Base-by-base conservation (phyloP, 2,797 vertebrate genomes). In the Falco biarmicus region DNA sequence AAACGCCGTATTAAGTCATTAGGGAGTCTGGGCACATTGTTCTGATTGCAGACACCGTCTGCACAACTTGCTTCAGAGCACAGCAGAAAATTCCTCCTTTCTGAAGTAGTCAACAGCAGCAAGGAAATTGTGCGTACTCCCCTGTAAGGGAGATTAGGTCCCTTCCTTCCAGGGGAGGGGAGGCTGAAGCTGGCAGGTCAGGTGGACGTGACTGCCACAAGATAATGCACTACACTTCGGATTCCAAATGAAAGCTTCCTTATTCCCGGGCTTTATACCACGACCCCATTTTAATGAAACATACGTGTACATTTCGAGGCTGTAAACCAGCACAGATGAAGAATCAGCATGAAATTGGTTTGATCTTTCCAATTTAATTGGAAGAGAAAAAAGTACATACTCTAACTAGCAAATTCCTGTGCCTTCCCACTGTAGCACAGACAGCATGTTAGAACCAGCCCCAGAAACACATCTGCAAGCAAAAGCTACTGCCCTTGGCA, bases 281-380 rank as follows among this genome's bases (percentile, higher is more conserved):
- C 1, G 8, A 65, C 32, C 41, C 19, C 54, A 15, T 24, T 19
- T 63, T 16, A 57, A 43, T 37, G 43, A 68, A 69, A 50, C 22
- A 26, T 0, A 13, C 0, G 0, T 21, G 29, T 7, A 68, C 16
- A 10, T 63, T 75, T 37, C 8, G 59, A 34, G n/a, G 25, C 5
- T 90, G 77, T 59, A 91, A 90, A 74, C 28, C 66, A 87, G 76
- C 34, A 65, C 68, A 56, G 71, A 68, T 0, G 3, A 85, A 83
- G 24, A 80, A 87, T 8, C 34, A 61, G 59, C 53, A 37, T 6
- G 26, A 78, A 93, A 80, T 66, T 3, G 65, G 47, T 48, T 48
- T 48, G 25, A 86, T 76, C 61, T 59, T 69, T 83, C 48, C 61
- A 61, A 74, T 26, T 32, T 53, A 77, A 70, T 0, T 19, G 34